Conservation (phyloP, 2,113 vertebrate species). For the Circaetus cinerascens region DNA sequence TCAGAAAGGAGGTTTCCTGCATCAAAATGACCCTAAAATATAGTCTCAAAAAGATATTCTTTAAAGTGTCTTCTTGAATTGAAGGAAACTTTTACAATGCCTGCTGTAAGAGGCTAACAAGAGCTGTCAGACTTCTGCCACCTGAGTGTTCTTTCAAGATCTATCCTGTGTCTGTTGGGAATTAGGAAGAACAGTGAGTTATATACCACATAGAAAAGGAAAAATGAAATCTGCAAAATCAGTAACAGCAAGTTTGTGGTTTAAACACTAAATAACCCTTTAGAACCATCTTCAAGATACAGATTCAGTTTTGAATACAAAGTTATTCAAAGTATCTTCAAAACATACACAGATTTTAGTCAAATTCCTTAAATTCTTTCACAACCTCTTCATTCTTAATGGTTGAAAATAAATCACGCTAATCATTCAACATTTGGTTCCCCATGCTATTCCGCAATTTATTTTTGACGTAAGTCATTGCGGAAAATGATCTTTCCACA, state of each 20-base stretch:
- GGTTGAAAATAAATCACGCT: too few relatives aligned
- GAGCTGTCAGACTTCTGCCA: neutral
- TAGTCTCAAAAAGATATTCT: neutral
- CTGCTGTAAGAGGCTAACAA: neutral
- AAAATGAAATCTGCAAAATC: neutral
- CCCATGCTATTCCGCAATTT: too few relatives aligned
- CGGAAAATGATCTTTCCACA: too few relatives aligned
- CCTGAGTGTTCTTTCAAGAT: neutral
- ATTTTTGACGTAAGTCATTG: too few relatives aligned
- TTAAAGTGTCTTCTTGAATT: neutral
- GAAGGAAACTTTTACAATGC: neutral
- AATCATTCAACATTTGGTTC: too few relatives aligned
- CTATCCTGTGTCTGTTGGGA: neutral
- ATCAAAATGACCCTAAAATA: neutral
- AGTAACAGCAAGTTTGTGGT: neutral
- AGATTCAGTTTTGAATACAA: neutral
- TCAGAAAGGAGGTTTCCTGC: neutral
- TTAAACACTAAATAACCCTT: neutral
- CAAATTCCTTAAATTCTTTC: neutral
- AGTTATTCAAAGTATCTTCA: neutral
- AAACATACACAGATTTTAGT: neutral
- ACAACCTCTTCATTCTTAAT: too few relatives aligned
- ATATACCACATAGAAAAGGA: neutral
- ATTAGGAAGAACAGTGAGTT: neutral
- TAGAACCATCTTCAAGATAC: neutral